phyloP scores from a whole-genome alignment of 2,888 invertebrate species.

The Temnothorax ravouxi region DNA sequence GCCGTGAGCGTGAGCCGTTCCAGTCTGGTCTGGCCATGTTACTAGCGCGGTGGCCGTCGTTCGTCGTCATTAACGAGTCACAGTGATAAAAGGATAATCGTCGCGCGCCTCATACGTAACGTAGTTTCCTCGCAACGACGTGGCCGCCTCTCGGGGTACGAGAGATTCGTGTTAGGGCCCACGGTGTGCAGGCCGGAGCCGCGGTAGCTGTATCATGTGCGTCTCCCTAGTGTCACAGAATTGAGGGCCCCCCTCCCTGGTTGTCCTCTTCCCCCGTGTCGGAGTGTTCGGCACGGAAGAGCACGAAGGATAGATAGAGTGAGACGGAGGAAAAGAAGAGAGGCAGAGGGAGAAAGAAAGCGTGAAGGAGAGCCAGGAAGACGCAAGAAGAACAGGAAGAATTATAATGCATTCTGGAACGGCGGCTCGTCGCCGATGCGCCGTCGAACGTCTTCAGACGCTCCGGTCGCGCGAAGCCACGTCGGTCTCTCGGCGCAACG shows the following conservation, averaged over 20 bases:
- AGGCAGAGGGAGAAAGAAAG: neutral
- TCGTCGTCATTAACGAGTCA: neutral
- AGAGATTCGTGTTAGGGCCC: neutral
- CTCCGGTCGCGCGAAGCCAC: slow-evolving; percentile 19
- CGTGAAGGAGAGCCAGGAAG: neutral
- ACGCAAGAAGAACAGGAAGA: neutral
- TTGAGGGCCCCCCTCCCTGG: slow-evolving; percentile 28
- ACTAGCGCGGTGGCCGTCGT: neutral
- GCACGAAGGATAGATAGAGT: neutral
- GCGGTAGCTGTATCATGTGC: slow-evolving; percentile 34
- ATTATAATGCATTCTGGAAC: slow-evolving; percentile 40
- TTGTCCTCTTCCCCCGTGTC: neutral
- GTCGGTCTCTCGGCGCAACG: slow-evolving; percentile 15
- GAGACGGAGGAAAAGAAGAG: neutral
- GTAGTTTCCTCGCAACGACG: no score
- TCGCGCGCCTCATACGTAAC: neutral
- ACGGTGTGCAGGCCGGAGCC: neutral
- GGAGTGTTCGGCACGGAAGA: neutral
- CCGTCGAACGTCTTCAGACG: neutral
- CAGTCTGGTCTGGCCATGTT: slow-evolving; percentile 42
- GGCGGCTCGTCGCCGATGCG: slow-evolving; percentile 41
- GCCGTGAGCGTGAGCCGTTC: no score
- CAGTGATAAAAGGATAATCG: neutral
- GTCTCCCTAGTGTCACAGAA: slow-evolving; percentile 24
- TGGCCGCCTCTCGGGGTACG: neutral